Conservation (phyloP, 2,113 vertebrate species). For the Empidonax alnorum region DNA sequence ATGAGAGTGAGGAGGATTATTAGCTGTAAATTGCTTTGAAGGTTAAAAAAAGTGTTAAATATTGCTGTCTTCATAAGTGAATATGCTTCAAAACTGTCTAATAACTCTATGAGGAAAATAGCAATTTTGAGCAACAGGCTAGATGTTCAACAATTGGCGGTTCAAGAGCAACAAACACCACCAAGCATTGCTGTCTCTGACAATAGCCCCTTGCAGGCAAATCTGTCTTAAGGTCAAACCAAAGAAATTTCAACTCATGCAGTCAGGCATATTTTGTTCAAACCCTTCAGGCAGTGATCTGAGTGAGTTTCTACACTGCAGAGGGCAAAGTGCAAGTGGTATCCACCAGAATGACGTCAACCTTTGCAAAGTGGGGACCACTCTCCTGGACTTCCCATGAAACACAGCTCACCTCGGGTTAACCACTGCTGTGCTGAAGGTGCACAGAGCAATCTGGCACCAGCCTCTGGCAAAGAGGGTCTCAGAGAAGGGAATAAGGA, state of each 20-base stretch:
- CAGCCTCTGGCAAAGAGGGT: background rate
- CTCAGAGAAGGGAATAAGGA: background rate
- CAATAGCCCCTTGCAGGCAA: background rate
- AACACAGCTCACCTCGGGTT: rapidly evolving
- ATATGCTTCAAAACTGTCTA: background rate
- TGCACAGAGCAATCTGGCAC: background rate
- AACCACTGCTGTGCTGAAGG: background rate
- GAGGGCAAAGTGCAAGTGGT: background rate
- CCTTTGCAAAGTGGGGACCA: background rate
- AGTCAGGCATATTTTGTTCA: background rate
- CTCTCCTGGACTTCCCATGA: background rate
- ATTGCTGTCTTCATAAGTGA: background rate
- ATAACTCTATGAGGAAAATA: background rate
- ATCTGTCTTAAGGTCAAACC: background rate
- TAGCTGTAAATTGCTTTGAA: background rate
- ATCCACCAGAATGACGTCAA: background rate
- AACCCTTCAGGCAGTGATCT: background rate
- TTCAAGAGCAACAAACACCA: background rate
- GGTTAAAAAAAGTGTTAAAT: background rate
- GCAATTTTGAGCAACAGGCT: background rate
- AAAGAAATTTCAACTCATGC: background rate
- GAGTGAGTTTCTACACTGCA: background rate
- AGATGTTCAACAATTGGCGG: background rate
- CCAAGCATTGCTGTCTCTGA: background rate
- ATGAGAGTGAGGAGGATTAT: background rate